Percentiles rank a stretch among this genome's conserved stretches.
phyloP scores from a whole-genome alignment of 2,888 invertebrate genomes.

The Caenorhabditis sp. region DNA sequence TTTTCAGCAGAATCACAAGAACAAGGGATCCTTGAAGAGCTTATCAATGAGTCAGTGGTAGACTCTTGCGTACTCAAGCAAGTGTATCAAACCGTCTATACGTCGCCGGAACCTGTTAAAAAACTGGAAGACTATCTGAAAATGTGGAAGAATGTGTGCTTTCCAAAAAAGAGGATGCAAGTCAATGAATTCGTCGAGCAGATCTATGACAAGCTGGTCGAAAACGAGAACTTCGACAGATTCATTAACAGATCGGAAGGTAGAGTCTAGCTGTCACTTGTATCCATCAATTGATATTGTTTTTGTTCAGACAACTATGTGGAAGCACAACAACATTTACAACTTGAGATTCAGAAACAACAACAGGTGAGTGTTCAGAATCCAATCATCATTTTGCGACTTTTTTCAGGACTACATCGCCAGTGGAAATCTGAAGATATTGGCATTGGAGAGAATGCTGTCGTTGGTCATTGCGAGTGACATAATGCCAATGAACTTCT shows the following conservation, averaged over 20 bases:
- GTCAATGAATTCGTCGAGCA: not conserved
- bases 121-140: not conserved
- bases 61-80: slow-evolving; percentile 3
- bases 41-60: not conserved
- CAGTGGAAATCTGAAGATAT: not conserved
- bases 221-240: not conserved
- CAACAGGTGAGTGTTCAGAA: not conserved
- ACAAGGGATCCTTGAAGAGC: slow-evolving; percentile 5
- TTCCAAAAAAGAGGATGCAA: not conserved
- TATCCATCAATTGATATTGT: not conserved
- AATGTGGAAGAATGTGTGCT: slow-evolving; percentile 8
- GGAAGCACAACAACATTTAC: not conserved
- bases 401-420: slow-evolving; percentile 27
- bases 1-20: not conserved
- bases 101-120: not conserved
- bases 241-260: slow-evolving; percentile 4
- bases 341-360: not conserved
- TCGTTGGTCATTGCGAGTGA: not conserved
- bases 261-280: not conserved
- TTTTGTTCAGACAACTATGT: slow-evolving; percentile 13
- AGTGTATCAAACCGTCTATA: not conserved
- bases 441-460: slow-evolving; percentile 17
- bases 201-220: not conserved
- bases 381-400: not conserved
- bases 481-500: slow-evolving; percentile 13